Evolutionary conservation across 2,888 invertebrate genomes (phyloP).

Genomic region (Eupithecia insigniata): DNA sequence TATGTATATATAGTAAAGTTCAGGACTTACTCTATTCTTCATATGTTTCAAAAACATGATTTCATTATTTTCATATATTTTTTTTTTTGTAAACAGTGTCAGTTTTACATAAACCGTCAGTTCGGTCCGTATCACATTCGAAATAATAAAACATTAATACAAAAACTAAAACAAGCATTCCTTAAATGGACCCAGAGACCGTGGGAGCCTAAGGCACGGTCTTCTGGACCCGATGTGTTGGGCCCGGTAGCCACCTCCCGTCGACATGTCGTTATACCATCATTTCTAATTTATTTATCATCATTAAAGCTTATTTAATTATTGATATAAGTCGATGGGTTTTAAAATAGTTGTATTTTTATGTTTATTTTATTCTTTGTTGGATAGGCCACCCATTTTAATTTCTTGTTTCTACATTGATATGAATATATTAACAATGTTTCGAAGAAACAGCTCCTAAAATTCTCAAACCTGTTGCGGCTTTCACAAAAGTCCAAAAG

Average conservation of each 20-base stretch:
- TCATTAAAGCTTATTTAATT: slow-evolving; percentile 56
- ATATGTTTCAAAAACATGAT: too few species aligned
- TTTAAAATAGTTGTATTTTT: slow-evolving; percentile 12
- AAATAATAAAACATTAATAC: slow-evolving; percentile 50
- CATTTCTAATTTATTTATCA: slow-evolving; percentile 54
- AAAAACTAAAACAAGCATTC: slow-evolving; percentile 45
- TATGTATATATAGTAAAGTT: too few species aligned
- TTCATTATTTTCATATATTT: too few species aligned
- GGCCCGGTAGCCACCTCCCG: slow-evolving; percentile 52
- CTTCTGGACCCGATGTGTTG: slow-evolving; percentile 20
- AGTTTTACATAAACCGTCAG: neutral
- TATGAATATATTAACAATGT: neutral
- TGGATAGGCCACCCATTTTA: slow-evolving; percentile 10
- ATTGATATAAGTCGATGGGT: slow-evolving; percentile 43
- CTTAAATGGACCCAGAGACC: slow-evolving; percentile 40
- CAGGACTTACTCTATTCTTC: too few species aligned
- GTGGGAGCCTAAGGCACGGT: slow-evolving; percentile 49
- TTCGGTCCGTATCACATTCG: slow-evolving; percentile 41
- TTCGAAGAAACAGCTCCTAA: neutral
- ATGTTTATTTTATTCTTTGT: slow-evolving; percentile 14
- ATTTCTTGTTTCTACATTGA: neutral
- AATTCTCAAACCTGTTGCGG: slow-evolving; percentile 1
- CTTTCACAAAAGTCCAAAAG: neutral
- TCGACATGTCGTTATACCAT: slow-evolving; percentile 59
- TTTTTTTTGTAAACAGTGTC: neutral